Evolutionary conservation across 2,888 invertebrate species (phyloP).

Genomic region (Pandemis cinnamomeana): DNA sequence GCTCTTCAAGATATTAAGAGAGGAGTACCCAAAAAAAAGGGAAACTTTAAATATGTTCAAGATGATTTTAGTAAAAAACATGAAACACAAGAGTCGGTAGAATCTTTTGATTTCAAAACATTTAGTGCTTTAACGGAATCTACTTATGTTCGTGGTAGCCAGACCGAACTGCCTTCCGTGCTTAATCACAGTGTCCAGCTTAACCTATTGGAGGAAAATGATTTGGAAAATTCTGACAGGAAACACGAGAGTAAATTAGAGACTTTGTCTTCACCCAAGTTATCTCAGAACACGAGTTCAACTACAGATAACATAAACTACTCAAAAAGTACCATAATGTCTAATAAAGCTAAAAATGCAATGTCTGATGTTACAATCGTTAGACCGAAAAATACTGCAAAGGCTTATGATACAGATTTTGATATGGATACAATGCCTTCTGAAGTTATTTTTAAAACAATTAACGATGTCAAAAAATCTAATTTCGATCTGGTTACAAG

Average conservation of each 20-base stretch:
- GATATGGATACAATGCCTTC: constrained; percentile 30
- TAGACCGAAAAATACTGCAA: neutral
- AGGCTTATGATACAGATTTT: constrained; percentile 2
- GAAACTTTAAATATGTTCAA: neutral
- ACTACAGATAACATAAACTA: neutral
- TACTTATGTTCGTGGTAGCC: neutral
- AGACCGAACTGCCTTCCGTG: neutral
- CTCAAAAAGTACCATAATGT: neutral
- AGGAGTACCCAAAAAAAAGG: constrained; percentile 20
- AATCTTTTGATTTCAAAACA: neutral
- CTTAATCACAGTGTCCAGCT: neutral
- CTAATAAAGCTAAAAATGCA: neutral
- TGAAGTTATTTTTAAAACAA: constrained; percentile 7
- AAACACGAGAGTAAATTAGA: neutral
- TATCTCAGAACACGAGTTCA: neutral
- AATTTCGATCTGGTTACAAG: neutral
- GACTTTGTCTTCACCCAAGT: neutral
- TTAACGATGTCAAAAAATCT: neutral
- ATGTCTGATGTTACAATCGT: neutral
- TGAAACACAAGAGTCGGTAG: neutral
- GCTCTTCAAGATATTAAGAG: constrained; percentile 50
- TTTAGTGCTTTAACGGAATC: neutral
- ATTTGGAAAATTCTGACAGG: neutral
- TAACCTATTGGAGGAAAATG: neutral
- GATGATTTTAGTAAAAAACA: neutral